These are phyloP conservation scores for Thereva unica DNA, from an alignment of 2,888 invertebrate species.

Conservation along the genomic window DNA sequence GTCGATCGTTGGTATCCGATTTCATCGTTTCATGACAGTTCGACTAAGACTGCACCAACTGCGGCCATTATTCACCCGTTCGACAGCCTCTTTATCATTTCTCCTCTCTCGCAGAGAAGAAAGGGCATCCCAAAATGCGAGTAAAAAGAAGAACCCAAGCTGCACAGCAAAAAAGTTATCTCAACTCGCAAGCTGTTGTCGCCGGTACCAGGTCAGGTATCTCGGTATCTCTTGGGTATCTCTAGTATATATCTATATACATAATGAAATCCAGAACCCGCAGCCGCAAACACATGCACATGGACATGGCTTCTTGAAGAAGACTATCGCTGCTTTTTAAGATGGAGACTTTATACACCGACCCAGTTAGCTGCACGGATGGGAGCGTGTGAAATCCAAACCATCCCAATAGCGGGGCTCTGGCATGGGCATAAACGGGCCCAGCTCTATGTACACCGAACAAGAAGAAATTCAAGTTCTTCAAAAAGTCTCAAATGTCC, in stretches of 20 bases:
- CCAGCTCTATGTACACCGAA: not conserved
- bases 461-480: constrained; percentile 26
- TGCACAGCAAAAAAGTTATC: not conserved
- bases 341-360: constrained; percentile 14
- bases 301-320: too few relatives aligned
- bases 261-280: too few relatives aligned
- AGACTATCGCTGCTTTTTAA: not conserved
- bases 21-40: constrained; percentile 7
- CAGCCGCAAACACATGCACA: too few relatives aligned
- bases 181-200: constrained; percentile 20
- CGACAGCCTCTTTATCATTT: constrained; percentile 8
- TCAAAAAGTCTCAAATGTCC: constrained; percentile 25
- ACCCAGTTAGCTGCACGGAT: constrained; percentile 26
- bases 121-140: not conserved
- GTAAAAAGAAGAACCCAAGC: too few relatives aligned
- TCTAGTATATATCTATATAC: not conserved
- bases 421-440: not conserved
- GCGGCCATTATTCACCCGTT: not conserved
- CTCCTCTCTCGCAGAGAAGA: constrained; percentile 3
- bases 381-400: constrained; percentile 29
- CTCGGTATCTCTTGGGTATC: constrained; percentile 24
- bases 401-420: constrained; percentile 20
- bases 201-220: constrained; percentile 32
- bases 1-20: constrained; percentile 20
- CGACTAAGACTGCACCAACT: constrained; percentile 18